Conservation (phyloP, 2,797 vertebrate species). For the Labroides dimidiatus region DNA sequence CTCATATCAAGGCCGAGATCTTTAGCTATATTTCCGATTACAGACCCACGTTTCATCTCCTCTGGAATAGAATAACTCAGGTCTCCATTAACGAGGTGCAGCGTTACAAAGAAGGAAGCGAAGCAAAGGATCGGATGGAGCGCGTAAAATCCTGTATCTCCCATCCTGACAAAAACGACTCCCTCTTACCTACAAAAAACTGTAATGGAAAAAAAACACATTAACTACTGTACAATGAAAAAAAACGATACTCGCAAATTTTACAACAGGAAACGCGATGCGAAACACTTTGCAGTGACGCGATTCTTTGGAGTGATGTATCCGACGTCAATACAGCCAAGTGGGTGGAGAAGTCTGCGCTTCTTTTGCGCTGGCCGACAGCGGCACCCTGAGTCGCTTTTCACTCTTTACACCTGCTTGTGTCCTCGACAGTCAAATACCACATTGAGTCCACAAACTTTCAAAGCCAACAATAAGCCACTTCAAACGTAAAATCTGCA, state of each 20-base stretch:
- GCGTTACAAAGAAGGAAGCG: conserved; percentile 23
- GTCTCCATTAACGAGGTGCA: conserved; percentile 53
- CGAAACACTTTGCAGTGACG: not conserved
- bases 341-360: conserved; percentile 58
- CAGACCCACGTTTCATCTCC: conserved; percentile 54
- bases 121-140: not conserved
- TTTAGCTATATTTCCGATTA: conserved; percentile 67
- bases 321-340: conserved; percentile 4
- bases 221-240: no score
- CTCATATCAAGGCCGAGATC: conserved; percentile 68
- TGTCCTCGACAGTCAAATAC: not conserved
- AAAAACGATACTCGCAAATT: no score
- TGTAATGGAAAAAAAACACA: no score
- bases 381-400: conserved; percentile 64
- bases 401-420: not conserved
- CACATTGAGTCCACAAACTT: not conserved
- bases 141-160: conserved; percentile 29
- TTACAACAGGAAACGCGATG: not conserved
- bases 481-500: no score
- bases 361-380: conserved; percentile 32
- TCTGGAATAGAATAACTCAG: conserved; percentile 64
- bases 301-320: not conserved
- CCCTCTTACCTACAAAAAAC: no score
- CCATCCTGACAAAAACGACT: conserved; percentile 26
- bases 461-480: not conserved